Conservation (phyloP, 2,888 invertebrate species). For the Hyles lineata region DNA sequence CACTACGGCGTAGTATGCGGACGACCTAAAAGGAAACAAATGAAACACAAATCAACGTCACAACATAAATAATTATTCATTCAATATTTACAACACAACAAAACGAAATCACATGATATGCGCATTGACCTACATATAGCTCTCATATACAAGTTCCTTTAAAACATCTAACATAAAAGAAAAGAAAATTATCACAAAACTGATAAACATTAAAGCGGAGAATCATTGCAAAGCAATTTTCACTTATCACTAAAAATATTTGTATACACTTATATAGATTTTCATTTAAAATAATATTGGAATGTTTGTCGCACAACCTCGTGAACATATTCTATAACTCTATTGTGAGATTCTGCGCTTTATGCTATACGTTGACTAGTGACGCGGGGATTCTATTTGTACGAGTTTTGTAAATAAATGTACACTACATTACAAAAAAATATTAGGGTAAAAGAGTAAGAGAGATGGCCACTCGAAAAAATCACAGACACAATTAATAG, state of each 20-base stretch:
- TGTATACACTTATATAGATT: conserved; percentile 16
- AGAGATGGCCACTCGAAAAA: no score
- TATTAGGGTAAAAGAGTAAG: no score
- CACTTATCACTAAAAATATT: conserved; percentile 39
- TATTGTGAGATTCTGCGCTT: conserved; percentile 47
- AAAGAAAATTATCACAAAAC: conserved; percentile 42
- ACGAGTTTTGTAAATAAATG: background rate
- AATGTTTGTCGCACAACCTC: conserved; percentile 55
- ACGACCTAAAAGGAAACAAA: conserved; percentile 51
- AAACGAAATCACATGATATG: conserved; percentile 53
- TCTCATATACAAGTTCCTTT: background rate
- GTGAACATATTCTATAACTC: conserved; percentile 34
- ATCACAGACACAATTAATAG: no score
- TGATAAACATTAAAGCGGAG: conserved; percentile 34
- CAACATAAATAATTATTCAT: conserved; percentile 74
- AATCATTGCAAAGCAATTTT: conserved; percentile 42
- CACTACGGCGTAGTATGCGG: conserved; percentile 31
- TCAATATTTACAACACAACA: conserved; percentile 73
- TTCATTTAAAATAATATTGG: conserved; percentile 38
- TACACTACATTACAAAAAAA: background rate
- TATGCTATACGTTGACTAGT: conserved; percentile 57
- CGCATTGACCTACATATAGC: conserved; percentile 39
- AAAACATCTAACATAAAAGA: conserved; percentile 14
- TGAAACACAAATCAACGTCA: conserved; percentile 70
- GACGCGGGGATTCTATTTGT: conserved; percentile 39